A percentile compares a stretch with the other conserved stretches of the same genome.
Conservation (phyloP, 30 jellyfish, hydroid and myxozoan genomes). For the Mastigias papua region DNA sequence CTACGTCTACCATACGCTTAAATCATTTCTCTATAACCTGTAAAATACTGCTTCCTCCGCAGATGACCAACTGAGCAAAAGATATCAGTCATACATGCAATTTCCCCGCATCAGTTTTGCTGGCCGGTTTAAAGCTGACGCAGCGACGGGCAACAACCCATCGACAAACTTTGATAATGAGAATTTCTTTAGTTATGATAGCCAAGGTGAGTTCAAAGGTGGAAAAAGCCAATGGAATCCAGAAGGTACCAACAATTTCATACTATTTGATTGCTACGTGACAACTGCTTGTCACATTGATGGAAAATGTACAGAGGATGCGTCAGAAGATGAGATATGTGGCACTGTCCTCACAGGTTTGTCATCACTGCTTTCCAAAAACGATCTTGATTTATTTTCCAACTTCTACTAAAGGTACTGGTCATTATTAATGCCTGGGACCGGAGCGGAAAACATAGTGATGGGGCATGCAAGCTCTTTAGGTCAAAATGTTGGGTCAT, state of each 20-base stretch:
- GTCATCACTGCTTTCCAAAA: too few species aligned
- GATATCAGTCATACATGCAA: conserved; percentile 34
- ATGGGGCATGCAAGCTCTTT: too few species aligned
- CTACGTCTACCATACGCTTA: too few species aligned
- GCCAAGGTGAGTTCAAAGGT: neutral
- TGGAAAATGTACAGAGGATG: conserved; percentile 40
- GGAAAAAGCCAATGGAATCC: conserved; percentile 72
- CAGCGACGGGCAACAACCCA: conserved; percentile 62
- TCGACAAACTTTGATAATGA: conserved; percentile 22
- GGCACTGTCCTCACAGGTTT: conserved; percentile 40
- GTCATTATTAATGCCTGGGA: too few species aligned
- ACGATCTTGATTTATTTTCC: too few species aligned
- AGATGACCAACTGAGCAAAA: neutral
- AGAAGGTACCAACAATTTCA: conserved; percentile 53
- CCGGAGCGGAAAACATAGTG: too few species aligned
- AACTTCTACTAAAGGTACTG: too few species aligned
- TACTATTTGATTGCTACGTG: conserved; percentile 30
- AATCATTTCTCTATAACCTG: too few species aligned
- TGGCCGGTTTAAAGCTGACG: conserved; percentile 56
- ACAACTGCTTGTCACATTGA: conserved; percentile 57
- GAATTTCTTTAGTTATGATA: conserved; percentile 39
- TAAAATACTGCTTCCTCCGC: conserved; percentile 39
- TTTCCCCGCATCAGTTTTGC: conserved; percentile 65
- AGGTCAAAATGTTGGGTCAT: too few species aligned
- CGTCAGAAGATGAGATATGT: conserved; percentile 36